Conservation (phyloP, 2,797 vertebrate species). For the Pipistrellus kuhlii region DNA sequence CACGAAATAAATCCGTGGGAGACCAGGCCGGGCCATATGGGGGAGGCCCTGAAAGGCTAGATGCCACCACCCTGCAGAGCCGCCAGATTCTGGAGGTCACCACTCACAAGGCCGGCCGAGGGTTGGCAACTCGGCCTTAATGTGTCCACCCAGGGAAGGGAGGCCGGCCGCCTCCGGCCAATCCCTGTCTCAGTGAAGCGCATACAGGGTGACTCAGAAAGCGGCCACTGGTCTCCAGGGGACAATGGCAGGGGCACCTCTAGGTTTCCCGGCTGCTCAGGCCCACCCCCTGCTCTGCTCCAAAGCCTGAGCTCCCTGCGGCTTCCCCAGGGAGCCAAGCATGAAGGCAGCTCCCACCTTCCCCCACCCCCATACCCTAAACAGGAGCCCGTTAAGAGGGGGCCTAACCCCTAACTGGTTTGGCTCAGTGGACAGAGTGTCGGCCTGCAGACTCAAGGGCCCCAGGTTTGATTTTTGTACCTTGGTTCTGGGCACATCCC, state of each 20-base stretch:
- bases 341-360: too few species aligned
- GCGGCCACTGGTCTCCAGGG: background rate
- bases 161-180: background rate
- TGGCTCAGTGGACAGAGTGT: too few species aligned
- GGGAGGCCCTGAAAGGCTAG: constrained; percentile 62
- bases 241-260: background rate
- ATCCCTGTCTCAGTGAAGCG: background rate
- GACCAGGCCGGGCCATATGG: background rate
- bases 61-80: background rate
- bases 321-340: too few species aligned
- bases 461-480: too few species aligned
- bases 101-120: background rate
- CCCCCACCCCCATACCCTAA: too few species aligned
- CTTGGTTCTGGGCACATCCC: too few species aligned
- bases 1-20: background rate
- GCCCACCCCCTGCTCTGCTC: background rate
- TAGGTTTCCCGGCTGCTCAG: background rate
- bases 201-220: background rate
- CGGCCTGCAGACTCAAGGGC: too few species aligned
- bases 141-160: background rate
- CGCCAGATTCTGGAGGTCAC: constrained; percentile 48
- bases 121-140: background rate
- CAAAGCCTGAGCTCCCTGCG: too few species aligned
- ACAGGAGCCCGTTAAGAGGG: too few species aligned
- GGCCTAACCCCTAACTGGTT: too few species aligned